Evolutionary conservation across 2,888 invertebrate species (phyloP).

Genomic region (Pocota personata): DNA sequence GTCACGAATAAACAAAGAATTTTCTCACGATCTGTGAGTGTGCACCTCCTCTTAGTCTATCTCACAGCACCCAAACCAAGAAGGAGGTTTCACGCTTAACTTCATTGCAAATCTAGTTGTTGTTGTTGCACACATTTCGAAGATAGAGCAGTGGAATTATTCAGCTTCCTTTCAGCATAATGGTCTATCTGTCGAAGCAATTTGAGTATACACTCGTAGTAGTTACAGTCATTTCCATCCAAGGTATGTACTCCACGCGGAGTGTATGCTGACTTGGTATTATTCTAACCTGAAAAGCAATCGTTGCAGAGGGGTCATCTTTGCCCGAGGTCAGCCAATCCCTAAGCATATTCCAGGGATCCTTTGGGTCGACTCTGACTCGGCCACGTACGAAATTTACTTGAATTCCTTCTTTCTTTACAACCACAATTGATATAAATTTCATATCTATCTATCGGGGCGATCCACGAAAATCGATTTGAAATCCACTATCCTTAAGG

Average conservation of each 20-base stretch:
- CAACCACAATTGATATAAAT: conserved; percentile 38
- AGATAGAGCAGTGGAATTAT: conserved; percentile 47
- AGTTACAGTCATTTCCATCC: conserved; percentile 13
- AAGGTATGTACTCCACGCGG: neutral
- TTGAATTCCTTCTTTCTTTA: conserved; percentile 1
- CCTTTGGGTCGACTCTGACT: neutral
- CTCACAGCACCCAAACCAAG: neutral
- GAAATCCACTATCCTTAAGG: conserved; percentile 1
- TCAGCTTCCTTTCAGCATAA: conserved; percentile 56
- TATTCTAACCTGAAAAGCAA: conserved; percentile 15
- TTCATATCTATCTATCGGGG: conserved; percentile 35
- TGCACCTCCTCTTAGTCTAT: conserved; percentile 39
- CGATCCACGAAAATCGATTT: conserved; percentile 43
- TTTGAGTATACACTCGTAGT: conserved; percentile 32
- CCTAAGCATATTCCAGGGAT: neutral
- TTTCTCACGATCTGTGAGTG: conserved; percentile 1
- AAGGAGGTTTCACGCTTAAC: conserved; percentile 19
- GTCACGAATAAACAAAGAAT: conserved; percentile 40
- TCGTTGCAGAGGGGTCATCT: neutral
- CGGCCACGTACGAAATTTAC: conserved; percentile 17
- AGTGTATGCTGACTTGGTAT: conserved; percentile 25
- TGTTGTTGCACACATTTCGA: conserved; percentile 45
- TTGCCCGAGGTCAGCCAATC: neutral
- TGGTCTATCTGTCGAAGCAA: conserved; percentile 53
- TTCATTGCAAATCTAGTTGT: conserved; percentile 45